phyloP scores from a whole-genome alignment of 2,888 invertebrate genomes.

The Resseliella maxima region DNA sequence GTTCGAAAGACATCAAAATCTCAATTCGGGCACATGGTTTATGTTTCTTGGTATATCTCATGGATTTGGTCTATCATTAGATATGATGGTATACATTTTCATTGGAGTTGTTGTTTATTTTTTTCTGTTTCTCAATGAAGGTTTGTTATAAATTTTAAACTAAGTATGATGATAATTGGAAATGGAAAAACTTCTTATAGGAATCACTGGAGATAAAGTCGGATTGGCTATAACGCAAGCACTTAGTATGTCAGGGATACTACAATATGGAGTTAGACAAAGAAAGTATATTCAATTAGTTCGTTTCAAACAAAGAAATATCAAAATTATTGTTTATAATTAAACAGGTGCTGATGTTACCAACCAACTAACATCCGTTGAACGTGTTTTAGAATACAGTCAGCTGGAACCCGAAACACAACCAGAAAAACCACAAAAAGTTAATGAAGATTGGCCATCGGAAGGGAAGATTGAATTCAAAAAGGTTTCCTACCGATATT shows the following conservation, averaged over 20 bases:
- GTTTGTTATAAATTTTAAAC: not conserved
- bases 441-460: slow-evolving; percentile 68
- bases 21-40: slow-evolving; percentile 77
- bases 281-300: slow-evolving; percentile 63
- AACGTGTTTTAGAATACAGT: slow-evolving; percentile 79
- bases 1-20: slow-evolving; percentile 71
- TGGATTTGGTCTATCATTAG: slow-evolving; percentile 25
- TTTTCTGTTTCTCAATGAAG: not conserved
- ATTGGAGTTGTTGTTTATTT: not conserved
- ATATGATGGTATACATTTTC: slow-evolving; percentile 16
- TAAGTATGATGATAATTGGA: not conserved
- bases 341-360: slow-evolving; percentile 76
- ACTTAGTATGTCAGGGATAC: slow-evolving; percentile 68
- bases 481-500: slow-evolving; percentile 74
- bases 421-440: slow-evolving; percentile 61
- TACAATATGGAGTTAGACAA: slow-evolving; percentile 75
- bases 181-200: slow-evolving; percentile 53
- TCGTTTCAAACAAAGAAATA: not conserved
- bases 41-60: slow-evolving; percentile 65
- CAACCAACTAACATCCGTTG: slow-evolving; percentile 77
- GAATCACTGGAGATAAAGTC: slow-evolving; percentile 67
- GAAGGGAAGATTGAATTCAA: slow-evolving; percentile 69
- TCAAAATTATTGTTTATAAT: not conserved
- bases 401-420: slow-evolving; percentile 66
- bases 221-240: slow-evolving; percentile 71